Percentiles rank a stretch among this genome's conserved stretches.
These are phyloP conservation scores for Psittacula derbiana DNA, from an alignment of 2,797 vertebrate species.

Conservation along the genomic window DNA sequence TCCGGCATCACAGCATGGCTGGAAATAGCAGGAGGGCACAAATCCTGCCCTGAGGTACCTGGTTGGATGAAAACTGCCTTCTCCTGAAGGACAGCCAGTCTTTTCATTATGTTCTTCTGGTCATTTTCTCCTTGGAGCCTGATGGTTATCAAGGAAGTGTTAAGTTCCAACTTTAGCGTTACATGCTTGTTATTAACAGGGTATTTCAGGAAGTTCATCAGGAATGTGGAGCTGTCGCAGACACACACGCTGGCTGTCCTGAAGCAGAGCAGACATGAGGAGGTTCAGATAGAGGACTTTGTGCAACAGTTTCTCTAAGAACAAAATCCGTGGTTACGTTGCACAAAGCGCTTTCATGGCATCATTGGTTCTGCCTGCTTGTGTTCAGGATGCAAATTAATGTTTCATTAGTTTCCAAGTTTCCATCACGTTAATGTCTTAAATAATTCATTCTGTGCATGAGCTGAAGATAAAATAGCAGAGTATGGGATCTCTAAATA, in stretches of 20 bases:
- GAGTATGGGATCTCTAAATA: constrained; percentile 44
- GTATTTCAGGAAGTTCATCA: not conserved
- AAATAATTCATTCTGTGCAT: constrained; percentile 59
- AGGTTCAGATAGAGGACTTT: not conserved
- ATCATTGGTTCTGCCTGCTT: constrained; percentile 39
- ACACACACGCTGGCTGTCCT: not conserved
- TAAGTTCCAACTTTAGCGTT: not conserved
- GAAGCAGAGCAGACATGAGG: not conserved
- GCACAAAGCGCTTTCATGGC: not conserved
- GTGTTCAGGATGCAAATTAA: constrained; percentile 61
- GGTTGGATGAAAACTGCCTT: not conserved
- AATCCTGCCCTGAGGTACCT: not conserved
- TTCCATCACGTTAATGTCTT: constrained; percentile 52
- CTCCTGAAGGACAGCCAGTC: not conserved
- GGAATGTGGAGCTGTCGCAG: not conserved
- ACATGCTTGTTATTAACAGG: not conserved
- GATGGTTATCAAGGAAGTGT: not conserved
- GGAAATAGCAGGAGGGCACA: not conserved
- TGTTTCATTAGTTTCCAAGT: constrained; percentile 69
- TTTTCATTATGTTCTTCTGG: too few species aligned
- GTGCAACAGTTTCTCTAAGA: not conserved
- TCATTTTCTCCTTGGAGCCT: not conserved
- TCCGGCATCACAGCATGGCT: not conserved
- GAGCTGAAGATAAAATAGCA: constrained; percentile 59
- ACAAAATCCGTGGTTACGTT: not conserved